Conservation (phyloP, 1,140 invertebrate species). For the Drosophila trapezifrons region DNA sequence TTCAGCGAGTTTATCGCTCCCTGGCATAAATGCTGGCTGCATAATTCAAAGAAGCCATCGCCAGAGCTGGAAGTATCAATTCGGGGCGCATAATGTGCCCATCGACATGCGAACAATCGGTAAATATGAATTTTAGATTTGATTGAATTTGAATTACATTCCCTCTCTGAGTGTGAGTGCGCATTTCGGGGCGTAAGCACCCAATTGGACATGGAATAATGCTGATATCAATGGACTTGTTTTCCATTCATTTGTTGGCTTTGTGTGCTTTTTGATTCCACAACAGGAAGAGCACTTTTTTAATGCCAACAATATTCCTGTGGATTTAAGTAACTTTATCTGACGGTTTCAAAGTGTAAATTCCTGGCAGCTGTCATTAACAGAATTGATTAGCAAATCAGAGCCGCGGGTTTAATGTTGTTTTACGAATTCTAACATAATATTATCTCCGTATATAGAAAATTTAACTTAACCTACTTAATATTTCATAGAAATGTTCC, state of each 20-base stretch:
- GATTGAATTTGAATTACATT: constrained; percentile 50
- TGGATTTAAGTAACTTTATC: background rate
- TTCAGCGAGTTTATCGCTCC: constrained; percentile 9
- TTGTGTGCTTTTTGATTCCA: background rate
- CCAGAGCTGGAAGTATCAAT: constrained; percentile 18
- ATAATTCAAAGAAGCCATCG: constrained; percentile 29
- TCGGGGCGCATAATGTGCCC: constrained; percentile 39
- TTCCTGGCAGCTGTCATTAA: background rate
- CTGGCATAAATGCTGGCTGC: constrained; percentile 34
- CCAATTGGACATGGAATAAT: constrained; percentile 15
- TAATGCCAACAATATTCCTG: background rate
- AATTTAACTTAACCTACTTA: background rate
- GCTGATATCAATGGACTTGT: constrained; percentile 15
- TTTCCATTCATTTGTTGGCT: background rate
- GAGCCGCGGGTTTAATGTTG: background rate
- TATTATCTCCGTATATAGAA: background rate
- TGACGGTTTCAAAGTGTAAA: background rate
- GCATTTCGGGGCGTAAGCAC: constrained; percentile 8
- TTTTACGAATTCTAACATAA: background rate
- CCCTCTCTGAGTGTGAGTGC: background rate
- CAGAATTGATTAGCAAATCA: background rate
- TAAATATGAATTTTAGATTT: constrained; percentile 52
- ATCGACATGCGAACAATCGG: constrained; percentile 32
- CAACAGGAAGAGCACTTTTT: background rate
- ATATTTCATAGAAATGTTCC: too few relatives aligned